These are phyloP conservation scores for Protophormia terraenovae DNA, from an alignment of 2,888 invertebrate species.

Conservation along the genomic window DNA sequence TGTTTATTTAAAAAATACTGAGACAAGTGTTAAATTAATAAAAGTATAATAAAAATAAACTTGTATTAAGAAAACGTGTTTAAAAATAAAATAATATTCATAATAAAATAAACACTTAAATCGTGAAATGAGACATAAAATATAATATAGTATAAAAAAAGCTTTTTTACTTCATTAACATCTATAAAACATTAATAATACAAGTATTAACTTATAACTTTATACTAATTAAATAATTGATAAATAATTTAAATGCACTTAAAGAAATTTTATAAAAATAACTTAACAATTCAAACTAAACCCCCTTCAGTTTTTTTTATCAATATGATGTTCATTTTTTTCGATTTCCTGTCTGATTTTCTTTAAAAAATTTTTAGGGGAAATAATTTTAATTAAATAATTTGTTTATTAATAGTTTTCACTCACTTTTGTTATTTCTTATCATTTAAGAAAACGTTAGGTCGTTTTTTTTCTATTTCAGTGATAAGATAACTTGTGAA, in stretches of 20 bases:
- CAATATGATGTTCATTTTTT: not conserved
- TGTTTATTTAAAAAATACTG: not conserved
- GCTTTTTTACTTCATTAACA: not conserved
- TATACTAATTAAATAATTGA: not conserved
- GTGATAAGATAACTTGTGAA: slow-evolving; percentile 16
- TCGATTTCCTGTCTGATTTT: not conserved
- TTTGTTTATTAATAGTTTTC: slow-evolving; percentile 1
- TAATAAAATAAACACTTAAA: not conserved
- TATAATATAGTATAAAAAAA: not conserved
- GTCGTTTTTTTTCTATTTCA: not conserved
- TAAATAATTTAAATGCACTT: not conserved
- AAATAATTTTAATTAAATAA: not conserved
- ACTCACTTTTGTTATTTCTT: not conserved
- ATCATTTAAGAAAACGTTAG: not conserved
- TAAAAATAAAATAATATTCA: not conserved
- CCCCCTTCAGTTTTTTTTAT: not conserved
- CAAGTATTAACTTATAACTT: too few species aligned
- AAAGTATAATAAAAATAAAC: not conserved
- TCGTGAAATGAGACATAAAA: not conserved
- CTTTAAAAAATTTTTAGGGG: not conserved
- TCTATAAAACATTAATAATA: not conserved
- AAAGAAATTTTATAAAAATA: not conserved
- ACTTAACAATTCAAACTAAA: not conserved
- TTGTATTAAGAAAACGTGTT: slow-evolving; percentile 1
- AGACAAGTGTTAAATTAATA: not conserved